Base-by-base conservation (phyloP, 2,113 vertebrate genomes). In the Ploceus nigricollis region DNA sequence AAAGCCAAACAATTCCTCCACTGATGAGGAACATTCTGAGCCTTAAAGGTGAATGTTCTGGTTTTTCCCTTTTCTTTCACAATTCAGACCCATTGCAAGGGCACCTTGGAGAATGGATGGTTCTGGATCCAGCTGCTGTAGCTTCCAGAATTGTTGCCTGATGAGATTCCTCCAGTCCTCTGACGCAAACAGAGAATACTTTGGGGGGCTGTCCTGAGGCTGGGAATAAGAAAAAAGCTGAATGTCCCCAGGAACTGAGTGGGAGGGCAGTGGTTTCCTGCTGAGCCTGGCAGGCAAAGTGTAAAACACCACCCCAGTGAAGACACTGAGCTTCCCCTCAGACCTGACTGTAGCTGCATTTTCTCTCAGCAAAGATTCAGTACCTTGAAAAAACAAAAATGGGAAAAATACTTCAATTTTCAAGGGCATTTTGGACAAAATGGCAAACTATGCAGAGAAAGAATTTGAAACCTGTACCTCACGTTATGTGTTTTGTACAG, bases 41-140 rank as follows among this genome's bases (percentile, higher is more conserved):
- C 24, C 24, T 85, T n/a, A 28, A 48, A 58, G 44, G 10, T 39
- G 28, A 48, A 48, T 7, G 3, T 17, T 17, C 12, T 0, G 0
- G 1, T 11, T 58, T 69, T n/a, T 4, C 11, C 22, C 13, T 68
- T 31, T 8, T 20, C 33, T 71, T 68, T 70, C 6, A 1, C 40
- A 22, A 37, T 33, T 54, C 27, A 30, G 16, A 16, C 27, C 13
- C 21, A 22, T 64, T 81, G 14, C n/a, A 27, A 68, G 37, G 25
- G 8, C 66, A 37, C n/a, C 40, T 76, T 57, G 40, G 66, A 53
- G 39, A n/a, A 60, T 1, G 5, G n/a, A 25, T 40, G 28, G 15
- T 16, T 57, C 11, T 44, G 18, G 48, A 68, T 51, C 13, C 39
- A 47, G 30, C 30, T 60, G 57, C 51, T 83, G 28, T 28, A 30